Evolutionary conservation across 2,888 invertebrate species (phyloP).

Genomic region (Lissocephala sabroskyi): DNA sequence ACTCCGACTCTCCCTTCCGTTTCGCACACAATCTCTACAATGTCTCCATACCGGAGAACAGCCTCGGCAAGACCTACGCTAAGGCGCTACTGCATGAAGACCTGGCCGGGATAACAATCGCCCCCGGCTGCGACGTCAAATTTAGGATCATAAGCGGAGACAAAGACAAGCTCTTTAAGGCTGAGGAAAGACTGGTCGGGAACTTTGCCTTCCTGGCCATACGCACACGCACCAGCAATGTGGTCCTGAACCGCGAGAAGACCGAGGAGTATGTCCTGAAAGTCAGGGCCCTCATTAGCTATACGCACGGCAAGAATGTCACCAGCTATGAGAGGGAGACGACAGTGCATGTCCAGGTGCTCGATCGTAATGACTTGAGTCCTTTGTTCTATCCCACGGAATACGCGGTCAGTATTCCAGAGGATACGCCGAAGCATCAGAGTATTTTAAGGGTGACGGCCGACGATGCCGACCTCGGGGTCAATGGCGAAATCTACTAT

Average conservation of each 20-base stretch:
- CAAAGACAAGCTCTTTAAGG: conserved; percentile 92
- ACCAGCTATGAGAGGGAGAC: conserved; percentile 80
- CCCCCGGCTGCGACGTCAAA: conserved; percentile 77
- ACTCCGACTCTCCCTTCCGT: conserved; percentile 24
- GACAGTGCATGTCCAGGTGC: conserved; percentile 80
- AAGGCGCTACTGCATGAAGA: conserved; percentile 80
- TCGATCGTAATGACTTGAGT: conserved; percentile 92
- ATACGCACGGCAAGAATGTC: conserved; percentile 74
- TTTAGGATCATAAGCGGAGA: conserved; percentile 92
- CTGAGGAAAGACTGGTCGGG: conserved; percentile 90
- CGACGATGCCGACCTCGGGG: conserved; percentile 95
- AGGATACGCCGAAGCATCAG: conserved; percentile 89
- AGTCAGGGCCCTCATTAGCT: conserved; percentile 79
- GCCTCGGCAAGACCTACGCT: conserved; percentile 90
- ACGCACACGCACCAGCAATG: conserved; percentile 89
- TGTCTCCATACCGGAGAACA: conserved; percentile 93
- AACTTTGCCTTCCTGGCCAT: conserved; percentile 95
- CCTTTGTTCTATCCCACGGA: conserved; percentile 93
- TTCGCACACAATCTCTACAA: conserved; percentile 87
- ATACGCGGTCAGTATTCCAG: conserved; percentile 89
- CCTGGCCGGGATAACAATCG: conserved; percentile 84
- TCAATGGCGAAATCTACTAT: conserved; percentile 98
- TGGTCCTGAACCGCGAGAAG: conserved; percentile 94
- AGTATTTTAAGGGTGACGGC: conserved; percentile 87
- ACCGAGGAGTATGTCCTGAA: conserved; percentile 86